Evolutionary conservation across 23 tunicate species (phyloP).

Genomic region (Clavelina lepadiformis): DNA sequence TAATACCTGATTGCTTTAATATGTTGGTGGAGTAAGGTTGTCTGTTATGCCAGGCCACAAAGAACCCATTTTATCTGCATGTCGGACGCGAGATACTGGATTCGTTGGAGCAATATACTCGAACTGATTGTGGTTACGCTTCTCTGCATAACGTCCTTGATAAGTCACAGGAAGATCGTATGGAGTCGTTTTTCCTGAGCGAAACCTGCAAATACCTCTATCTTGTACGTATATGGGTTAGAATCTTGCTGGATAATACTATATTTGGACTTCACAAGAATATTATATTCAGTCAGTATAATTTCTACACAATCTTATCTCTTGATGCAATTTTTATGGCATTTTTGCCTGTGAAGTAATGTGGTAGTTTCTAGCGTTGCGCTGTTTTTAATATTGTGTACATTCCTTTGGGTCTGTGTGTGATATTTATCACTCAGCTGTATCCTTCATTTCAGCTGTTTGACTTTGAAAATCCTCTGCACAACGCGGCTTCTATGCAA

Average conservation of each 20-base stretch:
- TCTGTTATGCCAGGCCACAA: constrained; percentile 82
- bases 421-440: too few relatives aligned
- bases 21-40: not conserved
- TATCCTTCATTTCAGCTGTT: constrained; percentile 50
- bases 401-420: too few relatives aligned
- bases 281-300: too few relatives aligned
- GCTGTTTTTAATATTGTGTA: too few relatives aligned
- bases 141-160: constrained; percentile 90
- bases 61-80: constrained; percentile 93
- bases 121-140: constrained; percentile 93
- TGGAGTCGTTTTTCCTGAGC: constrained; percentile 98
- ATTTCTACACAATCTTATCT: too few relatives aligned
- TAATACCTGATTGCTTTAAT: not conserved
- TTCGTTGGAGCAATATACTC: constrained; percentile 68
- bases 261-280: too few relatives aligned
- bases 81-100: constrained; percentile 87
- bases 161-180: constrained; percentile 91
- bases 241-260: too few relatives aligned
- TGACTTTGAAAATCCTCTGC: constrained; percentile 90
- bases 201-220: constrained; percentile 95
- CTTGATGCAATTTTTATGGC: too few relatives aligned
- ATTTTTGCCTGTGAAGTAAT: too few relatives aligned
- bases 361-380: too few relatives aligned
- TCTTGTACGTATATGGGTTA: constrained; percentile 43
- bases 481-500: constrained; percentile 32